phyloP scores from a whole-genome alignment of 2,888 invertebrate genomes.

The Rotaria magnacalcarata region DNA sequence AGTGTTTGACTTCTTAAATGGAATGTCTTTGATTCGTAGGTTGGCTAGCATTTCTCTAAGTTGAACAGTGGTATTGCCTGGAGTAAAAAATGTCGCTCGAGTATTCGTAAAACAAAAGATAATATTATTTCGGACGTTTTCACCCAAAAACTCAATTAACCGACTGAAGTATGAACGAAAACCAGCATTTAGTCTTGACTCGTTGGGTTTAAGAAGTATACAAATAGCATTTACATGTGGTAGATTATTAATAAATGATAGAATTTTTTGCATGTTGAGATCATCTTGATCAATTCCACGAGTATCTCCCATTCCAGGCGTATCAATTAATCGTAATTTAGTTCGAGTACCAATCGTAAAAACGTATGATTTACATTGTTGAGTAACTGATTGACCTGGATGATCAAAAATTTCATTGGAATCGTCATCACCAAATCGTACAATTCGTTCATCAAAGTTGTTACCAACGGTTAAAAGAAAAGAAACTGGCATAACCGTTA shows the following conservation, averaged over 20 bases:
- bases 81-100: neutral
- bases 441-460: neutral
- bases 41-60: neutral
- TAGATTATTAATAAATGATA: neutral
- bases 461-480: neutral
- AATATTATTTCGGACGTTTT: neutral
- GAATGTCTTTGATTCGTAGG: neutral
- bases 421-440: neutral
- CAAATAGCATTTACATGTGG: neutral
- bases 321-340: neutral
- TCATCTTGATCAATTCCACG: neutral
- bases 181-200: neutral
- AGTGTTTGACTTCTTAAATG: neutral
- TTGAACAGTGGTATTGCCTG: neutral
- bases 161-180: neutral
- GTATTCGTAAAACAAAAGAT: neutral
- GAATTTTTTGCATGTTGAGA: neutral
- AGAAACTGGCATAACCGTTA: neutral
- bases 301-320: conserved; percentile 9
- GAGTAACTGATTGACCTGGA: conserved; percentile 16
- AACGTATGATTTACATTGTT: neutral
- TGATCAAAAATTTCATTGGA: neutral
- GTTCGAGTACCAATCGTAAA: neutral
- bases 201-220: neutral
- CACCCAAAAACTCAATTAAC: neutral